These are phyloP conservation scores for Mantis religiosa DNA, from an alignment of 2,888 invertebrate genomes.

Conservation along the genomic window DNA sequence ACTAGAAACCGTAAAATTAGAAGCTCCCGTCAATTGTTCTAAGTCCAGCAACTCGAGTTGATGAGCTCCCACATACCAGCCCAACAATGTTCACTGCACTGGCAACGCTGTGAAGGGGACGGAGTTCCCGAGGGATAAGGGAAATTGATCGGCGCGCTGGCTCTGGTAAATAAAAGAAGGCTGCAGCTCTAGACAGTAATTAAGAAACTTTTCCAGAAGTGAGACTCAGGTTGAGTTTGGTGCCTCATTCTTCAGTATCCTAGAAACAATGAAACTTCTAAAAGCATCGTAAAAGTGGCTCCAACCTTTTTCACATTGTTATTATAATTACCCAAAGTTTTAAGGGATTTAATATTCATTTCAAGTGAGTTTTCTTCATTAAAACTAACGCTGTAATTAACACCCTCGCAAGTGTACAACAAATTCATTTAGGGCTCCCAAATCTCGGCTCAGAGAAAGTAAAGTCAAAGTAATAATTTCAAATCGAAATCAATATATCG, in stretches of 20 bases:
- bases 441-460: too few species aligned
- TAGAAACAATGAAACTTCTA: neutral
- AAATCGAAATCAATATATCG: too few species aligned
- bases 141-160: neutral
- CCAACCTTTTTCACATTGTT: neutral
- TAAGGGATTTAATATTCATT: neutral
- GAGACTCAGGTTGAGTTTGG: neutral
- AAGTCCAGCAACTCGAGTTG: too few species aligned
- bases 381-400: too few species aligned
- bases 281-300: neutral
- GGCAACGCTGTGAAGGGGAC: neutral
- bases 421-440: too few species aligned
- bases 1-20: too few species aligned
- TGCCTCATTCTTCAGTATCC: neutral
- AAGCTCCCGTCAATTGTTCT: too few species aligned
- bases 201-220: neutral
- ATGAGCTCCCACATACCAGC: neutral
- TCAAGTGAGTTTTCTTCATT: neutral
- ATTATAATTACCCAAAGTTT: neutral
- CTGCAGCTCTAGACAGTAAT: neutral
- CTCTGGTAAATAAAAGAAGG: neutral
- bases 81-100: neutral
- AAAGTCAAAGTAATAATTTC: too few species aligned
- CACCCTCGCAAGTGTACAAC: too few species aligned
- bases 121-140: neutral